Conservation (phyloP, 2,113 vertebrate genomes). For the Ptyas mucosa region DNA sequence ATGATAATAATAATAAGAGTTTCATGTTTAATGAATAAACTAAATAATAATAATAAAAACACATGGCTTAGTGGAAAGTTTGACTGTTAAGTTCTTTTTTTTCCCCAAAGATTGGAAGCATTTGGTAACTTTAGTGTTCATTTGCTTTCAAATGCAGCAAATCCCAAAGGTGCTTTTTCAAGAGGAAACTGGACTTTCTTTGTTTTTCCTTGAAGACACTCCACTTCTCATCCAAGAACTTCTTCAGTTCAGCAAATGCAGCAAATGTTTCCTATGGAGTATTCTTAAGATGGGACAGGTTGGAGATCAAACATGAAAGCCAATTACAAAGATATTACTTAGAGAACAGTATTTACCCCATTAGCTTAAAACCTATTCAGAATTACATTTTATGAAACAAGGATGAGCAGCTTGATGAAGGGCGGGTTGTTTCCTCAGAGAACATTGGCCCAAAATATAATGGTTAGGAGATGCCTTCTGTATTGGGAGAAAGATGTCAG, state of each 20-base stretch:
- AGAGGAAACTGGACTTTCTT: neutral
- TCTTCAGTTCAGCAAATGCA: neutral
- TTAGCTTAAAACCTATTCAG: conserved; percentile 31
- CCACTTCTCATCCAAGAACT: neutral
- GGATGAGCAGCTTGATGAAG: conserved; percentile 48
- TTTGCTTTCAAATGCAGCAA: fast-evolving
- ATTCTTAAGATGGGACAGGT: neutral
- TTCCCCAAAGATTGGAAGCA: neutral
- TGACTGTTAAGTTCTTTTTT: neutral
- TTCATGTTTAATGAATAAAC: too few relatives aligned
- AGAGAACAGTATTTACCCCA: conserved; percentile 29
- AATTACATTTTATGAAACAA: conserved; percentile 11
- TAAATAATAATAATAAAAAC: too few relatives aligned
- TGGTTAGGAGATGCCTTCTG: conserved; percentile 39
- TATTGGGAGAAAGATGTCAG: conserved; percentile 14
- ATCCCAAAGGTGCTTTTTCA: neutral
- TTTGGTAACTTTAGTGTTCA: neutral
- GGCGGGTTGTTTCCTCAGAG: conserved; percentile 42
- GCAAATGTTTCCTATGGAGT: neutral
- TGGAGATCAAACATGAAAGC: neutral
- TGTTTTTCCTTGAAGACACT: neutral
- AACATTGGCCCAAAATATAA: conserved; percentile 38
- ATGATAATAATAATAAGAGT: too few relatives aligned
- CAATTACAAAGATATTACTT: neutral
- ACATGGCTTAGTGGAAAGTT: neutral